Evolutionary conservation across 2,797 vertebrate genomes (phyloP), one percentile per base, ranked within the genome.

Genomic region (Muscicapa comitata): DNA sequence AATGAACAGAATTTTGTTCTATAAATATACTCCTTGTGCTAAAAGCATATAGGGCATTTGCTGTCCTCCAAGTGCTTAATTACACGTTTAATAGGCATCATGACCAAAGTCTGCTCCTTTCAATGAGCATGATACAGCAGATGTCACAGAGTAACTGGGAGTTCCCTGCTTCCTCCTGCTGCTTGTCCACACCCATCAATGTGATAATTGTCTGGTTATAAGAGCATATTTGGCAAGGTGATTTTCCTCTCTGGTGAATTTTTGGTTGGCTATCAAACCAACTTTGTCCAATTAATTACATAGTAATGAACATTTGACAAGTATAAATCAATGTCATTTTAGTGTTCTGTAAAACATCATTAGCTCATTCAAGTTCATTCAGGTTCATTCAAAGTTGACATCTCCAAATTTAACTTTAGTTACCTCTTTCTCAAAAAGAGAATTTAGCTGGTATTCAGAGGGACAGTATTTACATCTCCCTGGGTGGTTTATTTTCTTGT

Each of bases 211-310:
- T 90, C 92, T 88, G 37, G 24, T 81, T 78, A 5, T 87, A 95
- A 93, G 19, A 86, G 82, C 68, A 91, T 86, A 86, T 94, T 93
- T 97, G 93, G 94, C 95, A 94, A 95, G 45, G 17, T 40, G 16
- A 6, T 76, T 88, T 95, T 94, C 79, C 94, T 93, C 85, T 83
- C 89, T 94, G 85, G 76, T 83, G 72, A 77, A 54, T 93, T 93
- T 93, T 90, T 90, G 17, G 19, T 90, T 91, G 65, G 51, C 57
- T 79, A 16, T 90, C 65, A 74, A 87, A 61, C 61, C 50, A 65
- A 37, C 35, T 3, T 91, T 35, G 42, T 83, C 47, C 38, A 90
- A 21, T 87, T 88, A 95, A 94, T 96, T 88, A 74, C 61, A 45
- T 37, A 23, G n/a, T 55, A 87, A 75, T 83, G 58, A 80, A 68